These are phyloP conservation scores for Semaprochilodus insignis DNA, from an alignment of 2,797 vertebrate genomes.

Conservation along the genomic window DNA sequence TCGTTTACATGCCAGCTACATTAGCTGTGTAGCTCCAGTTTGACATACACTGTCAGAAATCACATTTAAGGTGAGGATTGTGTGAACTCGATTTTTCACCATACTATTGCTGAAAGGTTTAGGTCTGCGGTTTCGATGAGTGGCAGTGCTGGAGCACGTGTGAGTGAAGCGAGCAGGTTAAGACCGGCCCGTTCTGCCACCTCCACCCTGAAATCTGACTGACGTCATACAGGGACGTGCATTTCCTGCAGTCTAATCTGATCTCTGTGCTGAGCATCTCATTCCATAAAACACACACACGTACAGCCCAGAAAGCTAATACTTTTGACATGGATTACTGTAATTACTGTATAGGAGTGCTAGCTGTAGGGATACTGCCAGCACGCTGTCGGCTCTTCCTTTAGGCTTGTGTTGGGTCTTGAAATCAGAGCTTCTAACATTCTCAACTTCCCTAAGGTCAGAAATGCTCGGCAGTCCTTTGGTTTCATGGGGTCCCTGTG, in stretches of 20 bases:
- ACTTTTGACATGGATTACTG: not conserved
- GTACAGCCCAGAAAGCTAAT: not conserved
- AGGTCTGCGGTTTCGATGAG: not conserved
- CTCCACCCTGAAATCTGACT: constrained; percentile 10
- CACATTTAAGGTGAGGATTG: too few relatives aligned
- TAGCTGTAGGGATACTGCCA: not conserved
- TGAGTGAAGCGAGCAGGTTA: not conserved
- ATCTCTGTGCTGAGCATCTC: not conserved
- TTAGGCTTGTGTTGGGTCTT: not conserved
- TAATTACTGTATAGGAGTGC: constrained; percentile 4
- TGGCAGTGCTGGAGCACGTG: not conserved
- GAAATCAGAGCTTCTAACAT: not conserved
- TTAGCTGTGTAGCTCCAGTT: too few relatives aligned
- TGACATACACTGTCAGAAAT: not conserved
- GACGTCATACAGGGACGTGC: constrained; percentile 2
- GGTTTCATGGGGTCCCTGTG: constrained; percentile 2
- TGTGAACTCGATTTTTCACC: not conserved
- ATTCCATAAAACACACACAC: not conserved
- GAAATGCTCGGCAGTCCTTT: not conserved
- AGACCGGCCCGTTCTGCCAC: not conserved
- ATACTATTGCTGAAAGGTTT: not conserved
- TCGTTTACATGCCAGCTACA: too few relatives aligned
- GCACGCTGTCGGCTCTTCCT: not conserved
- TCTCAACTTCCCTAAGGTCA: not conserved
- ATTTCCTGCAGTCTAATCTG: constrained; percentile 21